These are phyloP conservation scores for Eristalis intricaria DNA, from an alignment of 2,888 invertebrate species.

Conservation along the genomic window DNA sequence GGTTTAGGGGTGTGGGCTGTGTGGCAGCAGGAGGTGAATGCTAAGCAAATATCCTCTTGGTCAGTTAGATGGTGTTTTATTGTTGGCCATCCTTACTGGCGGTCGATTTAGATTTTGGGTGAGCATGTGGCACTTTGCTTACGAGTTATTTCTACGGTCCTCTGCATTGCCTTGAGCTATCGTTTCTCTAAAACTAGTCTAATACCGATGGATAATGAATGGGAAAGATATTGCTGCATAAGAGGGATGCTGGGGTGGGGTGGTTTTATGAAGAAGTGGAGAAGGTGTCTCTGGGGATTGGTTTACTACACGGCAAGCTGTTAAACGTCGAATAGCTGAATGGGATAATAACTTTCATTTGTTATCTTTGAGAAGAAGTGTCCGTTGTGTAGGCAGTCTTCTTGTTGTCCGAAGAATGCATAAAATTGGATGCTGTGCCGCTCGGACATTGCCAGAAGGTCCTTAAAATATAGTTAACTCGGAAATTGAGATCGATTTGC, in stretches of 20 bases:
- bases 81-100: not conserved
- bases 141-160: slow-evolving; percentile 48
- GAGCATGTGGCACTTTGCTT: slow-evolving; percentile 61
- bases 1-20: not conserved
- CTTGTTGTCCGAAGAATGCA: not conserved
- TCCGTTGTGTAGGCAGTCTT: not conserved
- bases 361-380: not conserved
- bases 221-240: not conserved
- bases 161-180: slow-evolving; percentile 55
- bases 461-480: no score
- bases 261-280: not conserved
- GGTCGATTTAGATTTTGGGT: slow-evolving; percentile 44
- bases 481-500: no score
- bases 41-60: slow-evolving; percentile 58
- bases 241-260: not conserved
- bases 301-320: slow-evolving; percentile 1
- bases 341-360: not conserved
- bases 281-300: not conserved
- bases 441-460: no score
- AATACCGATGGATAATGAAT: slow-evolving; percentile 37
- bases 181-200: slow-evolving; percentile 33
- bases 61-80: slow-evolving; percentile 6
- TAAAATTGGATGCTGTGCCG: no score
- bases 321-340: slow-evolving; percentile 1
- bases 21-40: not conserved